Conservation (phyloP, 2,888 invertebrate genomes). For the Euclidia mi region DNA sequence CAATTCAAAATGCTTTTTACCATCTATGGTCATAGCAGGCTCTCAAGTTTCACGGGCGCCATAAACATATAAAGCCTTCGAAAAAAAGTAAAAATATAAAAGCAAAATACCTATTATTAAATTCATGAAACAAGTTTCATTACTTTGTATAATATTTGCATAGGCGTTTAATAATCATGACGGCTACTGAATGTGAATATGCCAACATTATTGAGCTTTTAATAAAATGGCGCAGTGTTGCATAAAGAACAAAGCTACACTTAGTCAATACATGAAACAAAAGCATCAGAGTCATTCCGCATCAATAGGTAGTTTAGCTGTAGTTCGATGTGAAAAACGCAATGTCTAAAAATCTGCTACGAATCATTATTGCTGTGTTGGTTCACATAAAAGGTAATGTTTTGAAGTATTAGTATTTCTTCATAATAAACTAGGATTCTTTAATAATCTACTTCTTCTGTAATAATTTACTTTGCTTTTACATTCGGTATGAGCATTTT, state of each 20-base stretch:
- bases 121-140: neutral
- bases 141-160: slow-evolving; percentile 1
- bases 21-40: neutral
- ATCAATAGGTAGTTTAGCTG: slow-evolving; percentile 32
- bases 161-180: neutral
- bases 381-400: slow-evolving; percentile 45
- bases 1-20: no score
- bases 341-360: slow-evolving; percentile 42
- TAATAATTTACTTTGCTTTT: no score
- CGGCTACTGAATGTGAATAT: neutral
- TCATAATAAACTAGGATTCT: no score
- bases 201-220: slow-evolving; percentile 8
- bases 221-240: slow-evolving; percentile 45
- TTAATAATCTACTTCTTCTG: no score
- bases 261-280: slow-evolving; percentile 40
- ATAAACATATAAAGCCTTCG: slow-evolving; percentile 12
- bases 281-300: slow-evolving; percentile 41
- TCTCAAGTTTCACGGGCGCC: slow-evolving; percentile 1
- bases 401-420: neutral
- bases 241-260: slow-evolving; percentile 39
- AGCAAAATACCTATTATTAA: slow-evolving; percentile 10
- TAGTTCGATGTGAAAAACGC: slow-evolving; percentile 26
- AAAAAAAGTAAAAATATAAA: slow-evolving; percentile 5
- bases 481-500: no score
- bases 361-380: slow-evolving; percentile 32